These are phyloP conservation scores for Corydoras maculifer DNA, from an alignment of 2,113 vertebrate species.

Conservation along the genomic window DNA sequence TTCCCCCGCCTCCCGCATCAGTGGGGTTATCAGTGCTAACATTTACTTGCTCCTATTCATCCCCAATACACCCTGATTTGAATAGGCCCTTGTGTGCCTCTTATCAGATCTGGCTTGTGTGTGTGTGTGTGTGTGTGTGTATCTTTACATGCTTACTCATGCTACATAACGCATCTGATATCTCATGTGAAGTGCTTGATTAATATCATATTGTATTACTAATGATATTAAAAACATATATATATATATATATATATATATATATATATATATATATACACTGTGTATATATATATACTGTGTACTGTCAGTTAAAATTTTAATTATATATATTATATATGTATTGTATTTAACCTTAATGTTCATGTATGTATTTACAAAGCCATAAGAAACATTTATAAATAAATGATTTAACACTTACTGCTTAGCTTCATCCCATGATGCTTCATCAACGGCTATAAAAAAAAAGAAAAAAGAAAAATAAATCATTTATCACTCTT, in stretches of 20 bases:
- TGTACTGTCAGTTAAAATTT: too few species aligned
- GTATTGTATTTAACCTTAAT: background rate
- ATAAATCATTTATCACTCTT: too few species aligned
- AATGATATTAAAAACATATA: background rate
- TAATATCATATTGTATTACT: background rate
- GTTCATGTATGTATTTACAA: too few species aligned
- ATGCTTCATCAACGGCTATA: too few species aligned
- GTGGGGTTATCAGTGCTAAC: constrained; percentile 36
- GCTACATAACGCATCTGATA: constrained; percentile 26
- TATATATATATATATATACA: too few species aligned
- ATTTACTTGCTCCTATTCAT: constrained; percentile 34
- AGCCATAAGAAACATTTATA: too few species aligned
- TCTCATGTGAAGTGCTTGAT: constrained; percentile 10
- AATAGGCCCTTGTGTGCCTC: constrained; percentile 37
- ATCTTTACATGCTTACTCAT: constrained; percentile 11
- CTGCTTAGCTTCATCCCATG: too few species aligned
- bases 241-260: too few species aligned
- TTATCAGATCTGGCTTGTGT: constrained; percentile 35
- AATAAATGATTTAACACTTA: too few species aligned
- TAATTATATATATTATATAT: too few species aligned
- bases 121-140: constrained; percentile 9
- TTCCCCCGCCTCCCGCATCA: constrained; percentile 19
- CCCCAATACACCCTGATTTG: constrained; percentile 38
- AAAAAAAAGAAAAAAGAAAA: too few species aligned
- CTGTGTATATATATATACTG: too few species aligned